phyloP scores from a whole-genome alignment of 1,140 invertebrate species.

The Drosophila willistoni region DNA sequence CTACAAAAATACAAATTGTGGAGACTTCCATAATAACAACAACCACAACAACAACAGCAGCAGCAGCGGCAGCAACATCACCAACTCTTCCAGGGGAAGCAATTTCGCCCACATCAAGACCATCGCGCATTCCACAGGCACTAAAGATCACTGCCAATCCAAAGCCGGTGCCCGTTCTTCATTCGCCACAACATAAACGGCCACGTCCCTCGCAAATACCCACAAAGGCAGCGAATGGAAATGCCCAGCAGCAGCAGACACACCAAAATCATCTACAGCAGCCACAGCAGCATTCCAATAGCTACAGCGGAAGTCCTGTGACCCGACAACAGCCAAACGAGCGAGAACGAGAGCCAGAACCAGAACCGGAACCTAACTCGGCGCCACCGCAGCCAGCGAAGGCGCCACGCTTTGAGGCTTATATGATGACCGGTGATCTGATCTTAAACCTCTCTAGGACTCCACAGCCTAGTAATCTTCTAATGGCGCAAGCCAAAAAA shows the following conservation, averaged over 20 bases:
- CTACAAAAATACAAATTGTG: conserved; percentile 77
- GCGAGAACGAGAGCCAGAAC: conserved; percentile 34
- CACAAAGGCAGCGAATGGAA: conserved; percentile 78
- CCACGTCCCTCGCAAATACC: conserved; percentile 80
- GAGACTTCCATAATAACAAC: conserved; percentile 65
- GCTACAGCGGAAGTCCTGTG: conserved; percentile 72
- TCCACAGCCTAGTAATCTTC: conserved; percentile 86
- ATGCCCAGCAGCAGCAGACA: conserved; percentile 22
- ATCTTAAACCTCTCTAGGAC: conserved; percentile 95
- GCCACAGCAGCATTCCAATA: conserved; percentile 74
- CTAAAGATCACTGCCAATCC: conserved; percentile 59
- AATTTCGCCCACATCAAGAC: conserved; percentile 75
- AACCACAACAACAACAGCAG: conserved; percentile 40
- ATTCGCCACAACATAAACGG: conserved; percentile 79
- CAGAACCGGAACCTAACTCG: conserved; percentile 72
- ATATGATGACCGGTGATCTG: conserved; percentile 98
- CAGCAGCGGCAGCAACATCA: conserved; percentile 39
- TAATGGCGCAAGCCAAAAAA: conserved; percentile 87
- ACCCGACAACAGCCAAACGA: conserved; percentile 47
- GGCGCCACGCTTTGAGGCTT: conserved; percentile 91
- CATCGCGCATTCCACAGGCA: conserved; percentile 82
- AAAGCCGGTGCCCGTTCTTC: conserved; percentile 64
- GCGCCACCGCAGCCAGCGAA: conserved; percentile 83
- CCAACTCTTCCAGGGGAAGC: conserved; percentile 42
- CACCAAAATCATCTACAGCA: conserved; percentile 22